phyloP scores from a whole-genome alignment of 2,113 vertebrate species.

The Gambusia affinis region DNA sequence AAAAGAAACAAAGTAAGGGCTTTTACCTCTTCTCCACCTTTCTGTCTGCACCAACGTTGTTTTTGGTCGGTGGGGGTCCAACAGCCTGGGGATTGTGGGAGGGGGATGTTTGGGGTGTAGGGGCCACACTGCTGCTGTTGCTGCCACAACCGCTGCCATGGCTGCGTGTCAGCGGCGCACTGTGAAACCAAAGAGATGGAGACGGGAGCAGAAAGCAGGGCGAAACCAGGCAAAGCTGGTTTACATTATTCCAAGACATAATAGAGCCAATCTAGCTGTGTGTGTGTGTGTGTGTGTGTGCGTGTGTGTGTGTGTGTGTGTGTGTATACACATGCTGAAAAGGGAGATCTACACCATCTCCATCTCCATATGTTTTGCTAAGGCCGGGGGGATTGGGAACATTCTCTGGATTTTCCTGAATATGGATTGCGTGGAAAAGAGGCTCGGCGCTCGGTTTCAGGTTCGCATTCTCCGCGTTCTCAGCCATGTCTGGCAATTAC shows the following conservation, averaged over 20 bases:
- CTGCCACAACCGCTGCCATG: conserved; percentile 61
- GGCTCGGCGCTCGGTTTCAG: conserved; percentile 62
- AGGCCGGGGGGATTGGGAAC: conserved; percentile 65
- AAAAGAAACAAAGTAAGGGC: too few relatives aligned
- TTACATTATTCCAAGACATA: conserved; percentile 83
- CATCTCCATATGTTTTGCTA: conserved; percentile 69
- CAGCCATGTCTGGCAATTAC: conserved; percentile 77
- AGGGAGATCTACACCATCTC: conserved; percentile 57
- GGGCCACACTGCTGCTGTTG: conserved; percentile 41
- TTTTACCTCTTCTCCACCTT: conserved; percentile 60
- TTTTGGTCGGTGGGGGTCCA: conserved; percentile 65
- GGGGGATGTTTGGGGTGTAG: not conserved
- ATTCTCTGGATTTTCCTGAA: conserved; percentile 81
- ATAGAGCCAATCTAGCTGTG: conserved; percentile 72
- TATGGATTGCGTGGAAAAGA: conserved; percentile 70
- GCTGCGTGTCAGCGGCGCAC: conserved; percentile 67
- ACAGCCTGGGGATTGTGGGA: not conserved
- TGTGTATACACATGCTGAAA: conserved; percentile 39
- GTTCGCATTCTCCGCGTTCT: conserved; percentile 77
- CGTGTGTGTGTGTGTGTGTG: not conserved
- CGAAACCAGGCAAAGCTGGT: conserved; percentile 68
- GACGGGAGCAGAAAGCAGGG: conserved; percentile 59
- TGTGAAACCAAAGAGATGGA: conserved; percentile 59
- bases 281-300: too few relatives aligned
- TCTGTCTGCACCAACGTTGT: conserved; percentile 78